Percentiles rank a stretch among this genome's conserved stretches.
Evolutionary conservation across 2,888 invertebrate species (phyloP).

Genomic region (Phania funesta): DNA sequence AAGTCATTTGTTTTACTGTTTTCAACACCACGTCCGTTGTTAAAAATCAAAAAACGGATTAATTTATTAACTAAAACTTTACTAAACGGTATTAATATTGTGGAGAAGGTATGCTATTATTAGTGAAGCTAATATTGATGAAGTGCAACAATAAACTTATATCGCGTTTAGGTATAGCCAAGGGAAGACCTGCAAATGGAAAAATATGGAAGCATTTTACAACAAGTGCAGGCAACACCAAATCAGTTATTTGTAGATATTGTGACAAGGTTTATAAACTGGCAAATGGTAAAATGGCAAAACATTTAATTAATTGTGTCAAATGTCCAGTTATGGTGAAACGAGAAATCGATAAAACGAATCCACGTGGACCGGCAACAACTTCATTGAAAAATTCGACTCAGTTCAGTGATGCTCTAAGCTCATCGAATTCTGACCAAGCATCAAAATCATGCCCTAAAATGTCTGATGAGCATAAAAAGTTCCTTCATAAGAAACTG

Average conservation of each 20-base stretch:
- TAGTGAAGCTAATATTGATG: slow-evolving; percentile 14
- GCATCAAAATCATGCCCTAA: slow-evolving; percentile 20
- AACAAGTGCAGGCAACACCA: slow-evolving; percentile 38
- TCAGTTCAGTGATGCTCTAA: slow-evolving; percentile 36
- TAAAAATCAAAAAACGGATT: not conserved
- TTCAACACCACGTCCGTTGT: not conserved
- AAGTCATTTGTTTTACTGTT: slow-evolving; percentile 6
- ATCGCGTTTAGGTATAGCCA: slow-evolving; percentile 19
- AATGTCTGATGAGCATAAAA: slow-evolving; percentile 34
- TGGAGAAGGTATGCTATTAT: slow-evolving; percentile 7
- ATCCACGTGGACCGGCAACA: slow-evolving; percentile 26
- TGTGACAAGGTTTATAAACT: slow-evolving; percentile 34
- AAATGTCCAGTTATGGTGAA: slow-evolving; percentile 42
- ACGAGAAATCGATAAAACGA: slow-evolving; percentile 31
- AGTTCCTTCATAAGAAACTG: slow-evolving; percentile 26
- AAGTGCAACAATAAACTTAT: slow-evolving; percentile 28
- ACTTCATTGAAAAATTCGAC: slow-evolving; percentile 37
- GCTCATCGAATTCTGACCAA: slow-evolving; percentile 28
- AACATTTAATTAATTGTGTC: slow-evolving; percentile 28
- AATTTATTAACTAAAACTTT: not conserved
- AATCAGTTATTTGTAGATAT: slow-evolving; percentile 37
- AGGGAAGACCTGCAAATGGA: slow-evolving; percentile 33
- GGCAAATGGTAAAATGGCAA: slow-evolving; percentile 24
- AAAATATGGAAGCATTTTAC: slow-evolving; percentile 38
- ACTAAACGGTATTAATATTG: slow-evolving; percentile 9